These are phyloP conservation scores for Henricia sp. DNA, from an alignment of 53 echinoderm and acorn worm species.

Conservation along the genomic window DNA sequence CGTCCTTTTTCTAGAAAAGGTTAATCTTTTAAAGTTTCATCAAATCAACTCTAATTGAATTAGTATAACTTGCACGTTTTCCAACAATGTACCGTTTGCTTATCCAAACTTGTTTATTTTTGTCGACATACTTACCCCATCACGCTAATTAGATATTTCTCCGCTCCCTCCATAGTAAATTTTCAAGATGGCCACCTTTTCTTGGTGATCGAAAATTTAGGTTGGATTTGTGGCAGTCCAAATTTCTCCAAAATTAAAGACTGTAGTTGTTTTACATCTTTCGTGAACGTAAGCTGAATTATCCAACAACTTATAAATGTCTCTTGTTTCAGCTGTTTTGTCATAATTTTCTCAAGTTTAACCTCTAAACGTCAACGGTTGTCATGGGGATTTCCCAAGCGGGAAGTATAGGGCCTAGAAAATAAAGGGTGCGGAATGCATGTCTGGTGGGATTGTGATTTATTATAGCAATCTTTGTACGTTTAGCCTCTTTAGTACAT, in stretches of 20 bases:
- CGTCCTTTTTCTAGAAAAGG: neutral
- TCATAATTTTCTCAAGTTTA: neutral
- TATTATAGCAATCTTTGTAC: too few species aligned
- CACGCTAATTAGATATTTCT: conserved; percentile 21
- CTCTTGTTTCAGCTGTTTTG: neutral
- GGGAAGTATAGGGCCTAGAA: conserved; percentile 25
- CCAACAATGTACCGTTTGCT: neutral
- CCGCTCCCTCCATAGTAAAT: conserved; percentile 18
- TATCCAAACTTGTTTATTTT: neutral
- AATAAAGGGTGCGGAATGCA: too few species aligned
- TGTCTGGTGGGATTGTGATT: too few species aligned
- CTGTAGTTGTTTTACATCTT: neutral
- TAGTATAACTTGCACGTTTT: too few species aligned
- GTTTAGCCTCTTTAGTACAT: too few species aligned
- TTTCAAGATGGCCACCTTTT: conserved; percentile 61
- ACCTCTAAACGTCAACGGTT: conserved; percentile 24
- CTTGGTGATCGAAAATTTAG: neutral
- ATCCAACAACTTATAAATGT: neutral
- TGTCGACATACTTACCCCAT: neutral
- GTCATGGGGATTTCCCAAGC: conserved; percentile 68
- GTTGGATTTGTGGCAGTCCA: conserved; percentile 1
- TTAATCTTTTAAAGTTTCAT: neutral
- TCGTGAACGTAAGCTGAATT: conserved; percentile 24
- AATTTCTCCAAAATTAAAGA: conserved; percentile 42
- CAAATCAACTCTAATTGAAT: neutral